Conservation (phyloP, 1,140 invertebrate species). For the Drosophila sturtevanti region DNA sequence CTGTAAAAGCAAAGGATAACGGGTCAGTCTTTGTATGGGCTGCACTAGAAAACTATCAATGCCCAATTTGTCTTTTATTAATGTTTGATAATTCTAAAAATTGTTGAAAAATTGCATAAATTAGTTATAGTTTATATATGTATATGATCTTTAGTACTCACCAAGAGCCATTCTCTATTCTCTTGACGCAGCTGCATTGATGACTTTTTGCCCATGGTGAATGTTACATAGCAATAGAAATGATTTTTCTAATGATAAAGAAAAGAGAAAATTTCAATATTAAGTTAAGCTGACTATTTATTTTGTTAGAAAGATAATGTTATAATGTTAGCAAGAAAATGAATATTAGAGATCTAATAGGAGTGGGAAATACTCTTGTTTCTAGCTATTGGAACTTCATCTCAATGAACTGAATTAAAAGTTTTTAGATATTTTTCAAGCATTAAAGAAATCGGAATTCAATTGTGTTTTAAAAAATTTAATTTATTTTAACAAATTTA, state of each 20-base stretch:
- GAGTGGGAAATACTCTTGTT: too few species aligned
- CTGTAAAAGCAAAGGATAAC: constrained; percentile 81
- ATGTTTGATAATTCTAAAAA: constrained; percentile 69
- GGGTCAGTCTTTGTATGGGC: constrained; percentile 82
- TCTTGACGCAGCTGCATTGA: constrained; percentile 77
- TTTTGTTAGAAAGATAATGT: too few species aligned
- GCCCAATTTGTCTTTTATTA: constrained; percentile 81
- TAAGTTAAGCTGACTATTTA: too few species aligned
- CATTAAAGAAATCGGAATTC: too few species aligned
- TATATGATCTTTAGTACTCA: constrained; percentile 14
- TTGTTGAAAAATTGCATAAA: background rate
- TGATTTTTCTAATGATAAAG: constrained; percentile 65
- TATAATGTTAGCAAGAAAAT: too few species aligned
- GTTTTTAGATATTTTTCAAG: too few species aligned
- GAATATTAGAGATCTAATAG: too few species aligned
- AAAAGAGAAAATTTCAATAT: background rate
- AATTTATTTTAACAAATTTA: too few species aligned
- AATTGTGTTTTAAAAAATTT: too few species aligned
- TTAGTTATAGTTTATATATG: background rate
- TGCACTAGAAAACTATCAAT: constrained; percentile 82
- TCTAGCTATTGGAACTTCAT: too few species aligned
- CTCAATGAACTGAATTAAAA: too few species aligned
- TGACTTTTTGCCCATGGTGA: constrained; percentile 77
- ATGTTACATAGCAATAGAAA: constrained; percentile 76
- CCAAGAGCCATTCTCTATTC: constrained; percentile 71